Percentiles rank a stretch among this genome's conserved stretches.
Evolutionary conservation across 2,113 vertebrate species (phyloP).

Genomic region (Dicrurus megarhynchus): DNA sequence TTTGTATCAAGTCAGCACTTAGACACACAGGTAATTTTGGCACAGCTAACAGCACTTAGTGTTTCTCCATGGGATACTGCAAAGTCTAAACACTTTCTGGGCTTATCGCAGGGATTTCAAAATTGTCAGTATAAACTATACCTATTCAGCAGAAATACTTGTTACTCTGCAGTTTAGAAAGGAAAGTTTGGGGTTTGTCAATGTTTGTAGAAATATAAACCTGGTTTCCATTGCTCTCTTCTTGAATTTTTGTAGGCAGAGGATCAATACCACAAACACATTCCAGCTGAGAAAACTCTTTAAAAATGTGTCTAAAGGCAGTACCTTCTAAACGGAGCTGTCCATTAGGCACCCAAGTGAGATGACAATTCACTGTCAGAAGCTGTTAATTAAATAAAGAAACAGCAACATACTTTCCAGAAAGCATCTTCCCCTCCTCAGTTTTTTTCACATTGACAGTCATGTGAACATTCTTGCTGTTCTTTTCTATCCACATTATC

Average conservation of each 20-base stretch:
- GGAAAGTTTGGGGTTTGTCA: neutral
- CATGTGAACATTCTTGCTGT: neutral
- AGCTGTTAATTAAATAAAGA: neutral
- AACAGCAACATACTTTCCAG: neutral
- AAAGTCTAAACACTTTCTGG: constrained; percentile 18
- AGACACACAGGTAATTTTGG: constrained; percentile 38
- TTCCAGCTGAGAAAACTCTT: constrained; percentile 12
- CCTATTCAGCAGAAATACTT: neutral
- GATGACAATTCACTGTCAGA: neutral
- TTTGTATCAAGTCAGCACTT: constrained; percentile 57
- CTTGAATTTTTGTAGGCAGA: neutral
- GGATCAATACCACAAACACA: neutral
- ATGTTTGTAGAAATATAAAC: neutral
- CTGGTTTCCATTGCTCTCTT: neutral
- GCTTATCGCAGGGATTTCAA: constrained; percentile 13
- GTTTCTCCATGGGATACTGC: constrained; percentile 20
- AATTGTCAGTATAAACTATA: constrained; percentile 25
- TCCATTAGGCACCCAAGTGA: neutral
- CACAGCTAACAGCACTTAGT: neutral
- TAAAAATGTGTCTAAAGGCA: neutral
- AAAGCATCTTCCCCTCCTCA: neutral
- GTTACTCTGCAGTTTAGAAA: neutral
- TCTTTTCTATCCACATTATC: neutral
- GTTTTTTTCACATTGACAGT: neutral
- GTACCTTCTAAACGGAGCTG: neutral